Base-by-base conservation (phyloP, 1,140 invertebrate species). In the Ylistrum balloti region DNA sequence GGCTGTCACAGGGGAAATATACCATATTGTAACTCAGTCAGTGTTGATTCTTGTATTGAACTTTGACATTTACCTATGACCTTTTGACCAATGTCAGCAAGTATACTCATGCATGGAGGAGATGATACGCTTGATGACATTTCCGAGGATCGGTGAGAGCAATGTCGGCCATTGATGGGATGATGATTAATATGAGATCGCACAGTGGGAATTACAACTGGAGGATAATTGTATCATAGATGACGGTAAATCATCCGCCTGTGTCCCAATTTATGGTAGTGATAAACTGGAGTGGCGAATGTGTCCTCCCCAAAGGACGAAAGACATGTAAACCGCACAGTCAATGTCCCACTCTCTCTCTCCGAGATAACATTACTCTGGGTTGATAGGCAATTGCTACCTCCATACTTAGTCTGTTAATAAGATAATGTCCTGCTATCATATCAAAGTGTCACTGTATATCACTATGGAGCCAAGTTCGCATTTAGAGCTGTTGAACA, bases 201-300 rank as follows among this genome's bases (percentile, higher is more conserved):
- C 56, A 74, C 56, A 28, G 56, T 74, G 56, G 56, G 56, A 22
- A 74, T 74, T 74, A 74, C 56, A 74, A 74, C 56, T 9, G 56
- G 56, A 74, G 56, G 56, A 74, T 74, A 74, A 74, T 74, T 74
- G 56, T 74, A 74, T 74, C 56, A n/a, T 74, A 74, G 56, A 74
- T 74, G 56, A 28, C 56, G 56, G n/a, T 74, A 74, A 74, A 74
- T 74, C 56, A 74, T 74, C 56, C 56, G n/a, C 1, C 56, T 28
- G 56, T n/a, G 56, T 74, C 56, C 56, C 22, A 74, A 28, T 74
- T 74, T 74, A 74, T 74, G 56, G 17, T n/a, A 17, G 22, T 74
- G 56, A 74, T 74, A n/a, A 74, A 74, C 56, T 74, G 22, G n/a
- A n/a, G 56, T 74, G 56, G 22, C 28, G 56, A 17, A 74, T 74